Conservation (phyloP, 2,797 vertebrate genomes). For the Leptodactylus fallax region DNA sequence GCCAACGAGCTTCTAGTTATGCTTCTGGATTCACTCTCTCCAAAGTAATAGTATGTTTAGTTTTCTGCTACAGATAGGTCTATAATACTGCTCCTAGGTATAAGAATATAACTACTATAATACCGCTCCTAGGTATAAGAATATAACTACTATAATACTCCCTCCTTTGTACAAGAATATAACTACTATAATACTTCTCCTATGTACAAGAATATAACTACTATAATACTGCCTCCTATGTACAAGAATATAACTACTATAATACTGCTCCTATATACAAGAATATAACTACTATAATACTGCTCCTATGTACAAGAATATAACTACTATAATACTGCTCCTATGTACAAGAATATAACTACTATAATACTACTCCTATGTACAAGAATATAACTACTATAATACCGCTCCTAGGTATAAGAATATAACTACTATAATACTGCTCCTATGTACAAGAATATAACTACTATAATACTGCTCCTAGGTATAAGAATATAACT, state of each 20-base stretch:
- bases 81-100: no score
- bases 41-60: no score
- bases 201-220: conserved; percentile 4
- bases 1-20: no score
- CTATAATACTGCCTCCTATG: neutral
- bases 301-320: conserved; percentile 2
- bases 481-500: neutral
- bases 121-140: no score
- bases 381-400: conserved; percentile 13
- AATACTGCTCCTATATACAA: neutral
- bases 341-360: conserved; percentile 3
- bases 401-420: neutral
- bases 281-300: conserved; percentile 18
- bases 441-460: neutral
- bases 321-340: neutral
- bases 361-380: neutral
- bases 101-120: no score
- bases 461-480: neutral
- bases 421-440: conserved; percentile 16
- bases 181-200: neutral
- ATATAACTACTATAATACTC: no score
- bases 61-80: no score
- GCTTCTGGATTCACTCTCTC: no score
- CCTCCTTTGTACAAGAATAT: neutral
- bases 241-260: conserved; percentile 4